These are phyloP conservation scores for Megaceryle torquata DNA, from an alignment of 2,113 vertebrate species.

Conservation along the genomic window DNA sequence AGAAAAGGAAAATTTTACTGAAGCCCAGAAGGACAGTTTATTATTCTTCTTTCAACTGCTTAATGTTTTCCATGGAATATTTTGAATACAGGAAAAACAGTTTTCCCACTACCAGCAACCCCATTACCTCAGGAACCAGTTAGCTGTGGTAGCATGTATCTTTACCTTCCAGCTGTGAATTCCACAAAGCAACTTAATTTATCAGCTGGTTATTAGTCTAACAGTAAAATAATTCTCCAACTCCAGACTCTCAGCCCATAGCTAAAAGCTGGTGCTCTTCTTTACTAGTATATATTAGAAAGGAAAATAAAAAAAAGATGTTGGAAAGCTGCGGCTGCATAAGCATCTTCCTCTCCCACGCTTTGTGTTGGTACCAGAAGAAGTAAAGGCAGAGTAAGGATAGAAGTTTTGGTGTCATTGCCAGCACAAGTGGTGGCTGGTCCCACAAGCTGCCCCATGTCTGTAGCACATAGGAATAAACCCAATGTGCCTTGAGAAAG, in stretches of 20 bases:
- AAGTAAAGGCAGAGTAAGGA: not conserved
- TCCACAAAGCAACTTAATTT: not conserved
- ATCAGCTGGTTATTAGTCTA: not conserved
- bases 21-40: not conserved
- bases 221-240: not conserved
- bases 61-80: not conserved
- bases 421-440: rapidly evolving
- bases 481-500: rapidly evolving
- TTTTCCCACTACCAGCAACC: not conserved
- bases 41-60: not conserved
- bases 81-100: not conserved
- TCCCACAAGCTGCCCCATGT: not conserved
- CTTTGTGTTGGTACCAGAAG: not conserved
- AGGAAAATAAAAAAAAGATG: not conserved
- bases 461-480: not conserved
- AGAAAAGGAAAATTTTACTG: not conserved
- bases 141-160: not conserved
- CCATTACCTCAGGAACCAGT: not conserved
- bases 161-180: not conserved
- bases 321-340: not conserved
- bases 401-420: not conserved
- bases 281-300: not conserved
- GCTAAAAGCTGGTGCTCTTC: not conserved
- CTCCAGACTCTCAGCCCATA: not conserved
- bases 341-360: not conserved